Percentiles rank a stretch among this genome's conserved stretches.
Evolutionary conservation across 2,888 invertebrate species (phyloP).

Genomic region (Busseola fusca): DNA sequence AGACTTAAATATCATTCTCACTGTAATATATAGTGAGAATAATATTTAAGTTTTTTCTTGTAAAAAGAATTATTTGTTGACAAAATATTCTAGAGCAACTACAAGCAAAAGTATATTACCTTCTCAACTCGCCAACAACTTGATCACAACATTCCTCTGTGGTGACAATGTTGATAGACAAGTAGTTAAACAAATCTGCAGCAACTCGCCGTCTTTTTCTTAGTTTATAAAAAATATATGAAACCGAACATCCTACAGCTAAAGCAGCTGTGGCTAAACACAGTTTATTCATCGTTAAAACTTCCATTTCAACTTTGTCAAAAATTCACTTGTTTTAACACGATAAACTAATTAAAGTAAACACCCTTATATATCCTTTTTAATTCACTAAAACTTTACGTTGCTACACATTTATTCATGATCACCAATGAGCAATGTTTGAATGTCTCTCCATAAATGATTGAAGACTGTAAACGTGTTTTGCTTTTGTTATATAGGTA

Average conservation of each 20-base stretch:
- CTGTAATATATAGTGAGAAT: too few relatives aligned
- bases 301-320: conserved; percentile 60
- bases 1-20: not conserved
- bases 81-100: not conserved
- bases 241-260: conserved; percentile 68
- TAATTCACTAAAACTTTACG: not conserved
- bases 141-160: conserved; percentile 71
- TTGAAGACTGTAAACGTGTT: conserved; percentile 18
- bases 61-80: conserved; percentile 14
- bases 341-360: not conserved
- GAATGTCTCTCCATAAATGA: conserved; percentile 16
- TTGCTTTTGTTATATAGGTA: not conserved
- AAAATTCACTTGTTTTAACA: not conserved
- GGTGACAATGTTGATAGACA: conserved; percentile 72
- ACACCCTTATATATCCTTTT: not conserved
- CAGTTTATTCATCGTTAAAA: conserved; percentile 63
- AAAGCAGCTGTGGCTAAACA: conserved; percentile 68
- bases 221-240: conserved; percentile 66
- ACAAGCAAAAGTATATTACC: conserved; percentile 61
- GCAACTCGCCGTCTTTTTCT: conserved; percentile 64
- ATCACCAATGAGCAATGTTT: not conserved
- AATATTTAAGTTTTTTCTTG: too few relatives aligned
- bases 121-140: conserved; percentile 73
- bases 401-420: not conserved
- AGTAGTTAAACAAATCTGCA: conserved; percentile 71